phyloP scores from a whole-genome alignment of 2,888 invertebrate species.

The Halocaridina rubra region DNA sequence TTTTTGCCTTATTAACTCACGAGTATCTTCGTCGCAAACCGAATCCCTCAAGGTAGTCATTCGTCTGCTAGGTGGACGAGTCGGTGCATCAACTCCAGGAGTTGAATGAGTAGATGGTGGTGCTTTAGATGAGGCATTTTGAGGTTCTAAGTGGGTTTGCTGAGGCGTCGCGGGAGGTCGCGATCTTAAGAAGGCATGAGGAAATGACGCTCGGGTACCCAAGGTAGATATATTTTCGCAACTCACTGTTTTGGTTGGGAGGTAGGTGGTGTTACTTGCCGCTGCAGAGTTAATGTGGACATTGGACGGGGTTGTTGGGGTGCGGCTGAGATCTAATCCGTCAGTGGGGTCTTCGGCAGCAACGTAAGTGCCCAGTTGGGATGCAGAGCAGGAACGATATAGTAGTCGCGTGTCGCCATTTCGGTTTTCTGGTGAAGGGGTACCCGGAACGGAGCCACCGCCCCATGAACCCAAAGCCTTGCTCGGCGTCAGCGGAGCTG shows the following conservation, averaged over 20 bases:
- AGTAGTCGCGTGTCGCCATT: conserved; percentile 25
- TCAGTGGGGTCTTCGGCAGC: conserved; percentile 31
- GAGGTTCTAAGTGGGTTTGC: not conserved
- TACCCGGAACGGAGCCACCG: conserved; percentile 40
- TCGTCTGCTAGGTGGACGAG: conserved; percentile 12
- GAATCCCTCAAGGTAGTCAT: conserved; percentile 34
- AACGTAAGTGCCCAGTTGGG: conserved; percentile 31
- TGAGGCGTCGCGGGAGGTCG: conserved; percentile 74
- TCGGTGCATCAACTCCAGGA: conserved; percentile 36
- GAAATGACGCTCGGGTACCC: conserved; percentile 74
- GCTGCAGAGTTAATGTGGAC: not conserved
- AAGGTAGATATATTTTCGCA: conserved; percentile 78
- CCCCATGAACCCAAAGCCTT: conserved; percentile 14
- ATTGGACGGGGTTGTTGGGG: conserved; percentile 1
- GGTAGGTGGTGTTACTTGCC: conserved; percentile 66
- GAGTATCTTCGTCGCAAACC: conserved; percentile 44
- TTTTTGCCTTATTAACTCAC: conserved; percentile 49
- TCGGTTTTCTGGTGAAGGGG: conserved; percentile 41
- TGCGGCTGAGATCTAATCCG: conserved; percentile 25
- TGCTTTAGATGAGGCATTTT: too few species aligned
- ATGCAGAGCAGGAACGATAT: conserved; percentile 43
- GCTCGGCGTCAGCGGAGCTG: conserved; percentile 19
- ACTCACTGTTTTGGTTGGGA: conserved; percentile 76
- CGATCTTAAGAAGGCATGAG: conserved; percentile 82
- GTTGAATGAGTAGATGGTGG: not conserved